These are phyloP conservation scores for Thyatira batis DNA, from an alignment of 2,888 invertebrate genomes.

Conservation along the genomic window DNA sequence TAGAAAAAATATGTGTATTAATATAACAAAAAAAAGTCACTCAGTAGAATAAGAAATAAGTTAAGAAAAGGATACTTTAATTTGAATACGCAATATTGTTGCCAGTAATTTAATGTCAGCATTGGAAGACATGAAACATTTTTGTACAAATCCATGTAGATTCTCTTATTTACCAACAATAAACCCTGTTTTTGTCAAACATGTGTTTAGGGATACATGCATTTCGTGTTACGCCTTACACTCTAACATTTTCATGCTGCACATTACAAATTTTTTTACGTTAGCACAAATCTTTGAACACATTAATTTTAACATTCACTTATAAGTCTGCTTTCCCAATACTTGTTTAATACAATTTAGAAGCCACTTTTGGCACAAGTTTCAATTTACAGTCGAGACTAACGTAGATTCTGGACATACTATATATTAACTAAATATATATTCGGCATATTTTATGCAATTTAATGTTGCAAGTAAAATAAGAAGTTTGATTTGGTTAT, in stretches of 20 bases:
- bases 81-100: too few relatives aligned
- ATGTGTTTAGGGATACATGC: not conserved
- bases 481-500: not conserved
- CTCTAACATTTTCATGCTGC: slow-evolving; percentile 34
- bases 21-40: too few relatives aligned
- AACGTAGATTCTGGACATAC: not conserved
- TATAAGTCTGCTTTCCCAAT: slow-evolving; percentile 9
- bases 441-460: too few relatives aligned
- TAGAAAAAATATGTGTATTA: too few relatives aligned
- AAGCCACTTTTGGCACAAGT: slow-evolving; percentile 69
- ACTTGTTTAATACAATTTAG: slow-evolving; percentile 33
- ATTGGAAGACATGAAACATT: too few relatives aligned
- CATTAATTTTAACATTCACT: slow-evolving; percentile 40
- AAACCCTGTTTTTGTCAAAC: not conserved
- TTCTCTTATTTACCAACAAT: not conserved
- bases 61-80: too few relatives aligned
- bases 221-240: slow-evolving; percentile 43
- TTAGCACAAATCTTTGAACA: slow-evolving; percentile 66
- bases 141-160: too few relatives aligned
- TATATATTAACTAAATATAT: too few relatives aligned
- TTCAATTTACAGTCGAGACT: slow-evolving; percentile 22
- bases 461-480: not conserved
- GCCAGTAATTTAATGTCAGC: too few relatives aligned
- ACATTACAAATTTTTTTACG: too few relatives aligned
- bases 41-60: too few relatives aligned